Base-by-base conservation (phyloP, 2,888 invertebrate species). In the Dendrolimus houi region DNA sequence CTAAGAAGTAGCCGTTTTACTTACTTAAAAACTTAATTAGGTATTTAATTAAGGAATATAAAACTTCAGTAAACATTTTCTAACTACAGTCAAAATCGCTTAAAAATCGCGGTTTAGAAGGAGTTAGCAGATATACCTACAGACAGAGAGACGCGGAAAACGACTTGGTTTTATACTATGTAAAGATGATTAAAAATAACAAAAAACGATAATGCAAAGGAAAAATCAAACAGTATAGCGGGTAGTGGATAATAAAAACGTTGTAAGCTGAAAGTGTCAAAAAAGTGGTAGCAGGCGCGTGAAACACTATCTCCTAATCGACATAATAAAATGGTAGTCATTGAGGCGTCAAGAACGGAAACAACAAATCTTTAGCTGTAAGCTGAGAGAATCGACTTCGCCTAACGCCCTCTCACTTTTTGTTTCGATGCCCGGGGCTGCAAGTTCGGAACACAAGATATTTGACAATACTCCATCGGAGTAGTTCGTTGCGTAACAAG, bases 241-340 rank as follows among this genome's bases (percentile, higher is more conserved):
- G 81, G 86, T 85, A 77, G 64, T 65, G 68, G 83, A 87, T 86
- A 88, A 83, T 83, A 80, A 83, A 86, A 81, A 83, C 83, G 82
- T 86, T 86, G 87, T 87, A 71, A 71, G 75, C 77, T 80, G 81
- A 83, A 77, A 81, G 84, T 83, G 85, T 84, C 83, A 87, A 89
- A 89, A 89, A 90, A 88, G 72, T 83, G 79, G 85, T 79, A 88
- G 89, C 88, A 79, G 71, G 80, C 84, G 83, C 82, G 81, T 87
- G 89, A 85, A 90, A 90, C 85, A 86, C 85, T 87, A 90, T 89
- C 87, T 88, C 70, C 79, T 81, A 84, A 88, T 89, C 88, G 87
- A 87, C 84, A 87, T 79, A 47, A 47, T 47, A 88, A 87, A 89
- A 86, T 88, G 87, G 88, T 87, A 87, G 87, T 81, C 87, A 88